Evolutionary conservation across 2,888 invertebrate genomes (phyloP).

Genomic region (Pterostichus niger): DNA sequence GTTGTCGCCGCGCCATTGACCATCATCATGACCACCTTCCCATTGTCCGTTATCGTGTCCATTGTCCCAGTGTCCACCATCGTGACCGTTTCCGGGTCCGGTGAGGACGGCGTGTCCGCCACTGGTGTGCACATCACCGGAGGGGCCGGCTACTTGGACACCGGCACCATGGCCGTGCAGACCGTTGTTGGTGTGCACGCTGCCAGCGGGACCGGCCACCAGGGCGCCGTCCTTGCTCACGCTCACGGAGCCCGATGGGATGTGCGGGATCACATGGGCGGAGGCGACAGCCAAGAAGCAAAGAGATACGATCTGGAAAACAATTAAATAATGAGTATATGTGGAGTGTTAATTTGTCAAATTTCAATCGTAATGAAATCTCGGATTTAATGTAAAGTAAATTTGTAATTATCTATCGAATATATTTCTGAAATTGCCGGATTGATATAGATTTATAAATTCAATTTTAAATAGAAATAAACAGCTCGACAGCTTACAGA

Average conservation of each 20-base stretch:
- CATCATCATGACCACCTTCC: background rate
- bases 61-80: background rate
- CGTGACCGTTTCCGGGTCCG: slow-evolving; percentile 25
- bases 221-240: slow-evolving; percentile 30
- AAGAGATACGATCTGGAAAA: slow-evolving; percentile 17
- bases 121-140: slow-evolving; percentile 15
- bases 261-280: slow-evolving; percentile 32
- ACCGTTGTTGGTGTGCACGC: slow-evolving; percentile 40
- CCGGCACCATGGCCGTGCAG: slow-evolving; percentile 30
- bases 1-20: slow-evolving; percentile 13
- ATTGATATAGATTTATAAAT: slow-evolving; percentile 24
- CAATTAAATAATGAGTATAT: background rate
- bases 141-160: background rate
- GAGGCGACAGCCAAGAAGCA: slow-evolving; percentile 15
- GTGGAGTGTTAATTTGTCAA: background rate
- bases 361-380: slow-evolving; percentile 13
- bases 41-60: slow-evolving; percentile 18
- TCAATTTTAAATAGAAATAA: slow-evolving; percentile 9
- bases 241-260: slow-evolving; percentile 7
- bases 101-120: slow-evolving; percentile 4
- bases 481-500: background rate
- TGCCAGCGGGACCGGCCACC: slow-evolving; percentile 29
- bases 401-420: slow-evolving; percentile 18
- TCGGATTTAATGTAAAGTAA: background rate
- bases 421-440: background rate